These are phyloP conservation scores for Eristalis tenax DNA, from an alignment of 2,888 invertebrate species.

Conservation along the genomic window DNA sequence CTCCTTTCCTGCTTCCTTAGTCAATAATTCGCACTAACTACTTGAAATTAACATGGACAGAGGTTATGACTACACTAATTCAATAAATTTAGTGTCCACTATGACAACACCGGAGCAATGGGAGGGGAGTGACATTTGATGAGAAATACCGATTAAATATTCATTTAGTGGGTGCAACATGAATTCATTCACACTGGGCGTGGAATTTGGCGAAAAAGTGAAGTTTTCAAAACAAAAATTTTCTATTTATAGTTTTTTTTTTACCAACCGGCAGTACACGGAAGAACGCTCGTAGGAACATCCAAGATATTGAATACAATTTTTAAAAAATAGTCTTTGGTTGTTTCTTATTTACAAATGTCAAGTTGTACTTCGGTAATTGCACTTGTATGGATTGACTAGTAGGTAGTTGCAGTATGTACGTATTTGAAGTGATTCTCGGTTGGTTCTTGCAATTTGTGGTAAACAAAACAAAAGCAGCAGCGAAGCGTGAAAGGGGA, in stretches of 20 bases:
- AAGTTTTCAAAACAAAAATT: conserved; percentile 9
- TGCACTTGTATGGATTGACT: conserved; percentile 70
- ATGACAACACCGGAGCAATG: neutral
- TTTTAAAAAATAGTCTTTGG: neutral
- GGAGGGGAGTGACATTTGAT: neutral
- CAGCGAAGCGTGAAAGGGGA: neutral
- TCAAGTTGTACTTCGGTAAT: conserved; percentile 44
- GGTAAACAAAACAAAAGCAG: conserved; percentile 56
- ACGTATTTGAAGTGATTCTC: conserved; percentile 12
- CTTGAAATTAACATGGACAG: neutral
- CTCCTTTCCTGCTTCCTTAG: conserved; percentile 5
- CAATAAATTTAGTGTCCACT: neutral
- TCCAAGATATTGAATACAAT: conserved; percentile 76
- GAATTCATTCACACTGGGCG: neutral
- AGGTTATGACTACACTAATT: conserved; percentile 20
- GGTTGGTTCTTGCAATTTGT: conserved; percentile 24
- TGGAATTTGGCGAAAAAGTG: neutral
- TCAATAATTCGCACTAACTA: conserved; percentile 38
- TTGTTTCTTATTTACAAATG: conserved; percentile 28
- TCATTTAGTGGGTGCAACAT: conserved; percentile 7
- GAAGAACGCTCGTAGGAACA: conserved; percentile 80
- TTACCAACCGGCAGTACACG: conserved; percentile 80
- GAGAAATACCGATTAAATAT: neutral
- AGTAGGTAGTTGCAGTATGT: conserved; percentile 39
- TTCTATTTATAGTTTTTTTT: neutral